Evolutionary conservation across 2,113 vertebrate genomes (phyloP).

Genomic region (Myiopsitta monachus): DNA sequence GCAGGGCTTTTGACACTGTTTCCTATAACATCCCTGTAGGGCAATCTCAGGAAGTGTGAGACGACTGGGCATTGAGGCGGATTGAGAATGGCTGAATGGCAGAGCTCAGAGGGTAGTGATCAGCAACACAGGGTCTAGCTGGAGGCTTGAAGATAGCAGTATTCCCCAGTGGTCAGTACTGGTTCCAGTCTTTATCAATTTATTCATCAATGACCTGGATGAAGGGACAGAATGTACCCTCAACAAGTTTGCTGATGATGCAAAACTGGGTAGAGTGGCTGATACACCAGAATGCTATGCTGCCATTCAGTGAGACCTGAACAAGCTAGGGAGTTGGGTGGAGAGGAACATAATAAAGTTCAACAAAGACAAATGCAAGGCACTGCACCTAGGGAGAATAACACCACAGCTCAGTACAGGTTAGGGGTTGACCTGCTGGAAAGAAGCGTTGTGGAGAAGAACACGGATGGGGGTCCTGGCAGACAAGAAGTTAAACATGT

Average conservation of each 20-base stretch:
- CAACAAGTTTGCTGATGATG: not conserved
- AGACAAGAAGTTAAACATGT: not conserved
- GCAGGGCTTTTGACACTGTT: not conserved
- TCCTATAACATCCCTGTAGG: not conserved
- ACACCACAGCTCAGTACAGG: not conserved
- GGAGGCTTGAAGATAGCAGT: not conserved
- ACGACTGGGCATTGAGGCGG: not conserved
- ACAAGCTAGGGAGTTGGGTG: not conserved
- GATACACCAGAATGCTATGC: not conserved
- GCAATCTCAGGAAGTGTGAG: not conserved
- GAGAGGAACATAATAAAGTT: not conserved
- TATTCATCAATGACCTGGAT: not conserved
- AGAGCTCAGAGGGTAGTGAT: not conserved
- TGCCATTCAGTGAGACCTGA: not conserved
- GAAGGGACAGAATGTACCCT: not conserved
- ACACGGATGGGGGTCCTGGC: not conserved
- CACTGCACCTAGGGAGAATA: not conserved
- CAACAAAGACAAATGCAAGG: not conserved
- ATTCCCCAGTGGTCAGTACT: not conserved
- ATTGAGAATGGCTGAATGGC: not conserved
- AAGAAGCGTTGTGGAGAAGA: not conserved
- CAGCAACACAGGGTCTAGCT: not conserved
- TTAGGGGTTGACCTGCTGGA: not conserved
- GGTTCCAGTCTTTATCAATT: not conserved
- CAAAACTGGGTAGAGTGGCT: not conserved